phyloP scores from a whole-genome alignment of 2,113 vertebrate genomes.

The Cettia cetti region DNA sequence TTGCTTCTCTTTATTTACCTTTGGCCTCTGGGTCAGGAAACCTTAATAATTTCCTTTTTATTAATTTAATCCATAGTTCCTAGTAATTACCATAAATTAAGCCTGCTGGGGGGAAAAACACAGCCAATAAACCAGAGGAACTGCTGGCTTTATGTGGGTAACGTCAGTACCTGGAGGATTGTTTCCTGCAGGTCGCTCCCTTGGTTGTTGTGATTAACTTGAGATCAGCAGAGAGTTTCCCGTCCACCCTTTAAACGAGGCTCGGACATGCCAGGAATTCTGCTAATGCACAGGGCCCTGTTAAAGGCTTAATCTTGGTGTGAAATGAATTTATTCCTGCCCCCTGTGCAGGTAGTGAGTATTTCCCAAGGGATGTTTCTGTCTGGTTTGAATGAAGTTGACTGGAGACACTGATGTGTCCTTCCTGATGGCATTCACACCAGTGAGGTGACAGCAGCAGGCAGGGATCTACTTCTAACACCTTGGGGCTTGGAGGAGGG shows the following conservation, averaged over 20 bases:
- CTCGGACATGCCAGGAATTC: conserved; percentile 39
- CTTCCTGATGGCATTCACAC: background rate
- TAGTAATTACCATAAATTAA: conserved; percentile 68
- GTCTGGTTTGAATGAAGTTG: background rate
- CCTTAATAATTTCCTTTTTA: conserved; percentile 61
- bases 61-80: conserved; percentile 66
- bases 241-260: conserved; percentile 43
- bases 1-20: conserved; percentile 38
- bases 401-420: background rate
- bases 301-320: conserved; percentile 45
- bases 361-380: background rate
- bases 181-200: conserved; percentile 24
- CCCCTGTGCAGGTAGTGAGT: conserved; percentile 9
- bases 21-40: conserved; percentile 49
- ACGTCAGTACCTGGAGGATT: conserved; percentile 56
- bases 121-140: conserved; percentile 62
- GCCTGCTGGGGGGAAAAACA: conserved; percentile 43
- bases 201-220: conserved; percentile 21
- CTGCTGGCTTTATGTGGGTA: conserved; percentile 56
- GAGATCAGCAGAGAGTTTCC: conserved; percentile 51
- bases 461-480: background rate
- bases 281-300: conserved; percentile 11
- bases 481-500: background rate
- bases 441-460: background rate
- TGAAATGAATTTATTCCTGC: conserved; percentile 22